These are phyloP conservation scores for Pterocles burchelli DNA, from an alignment of 2,113 vertebrate genomes.

Conservation along the genomic window DNA sequence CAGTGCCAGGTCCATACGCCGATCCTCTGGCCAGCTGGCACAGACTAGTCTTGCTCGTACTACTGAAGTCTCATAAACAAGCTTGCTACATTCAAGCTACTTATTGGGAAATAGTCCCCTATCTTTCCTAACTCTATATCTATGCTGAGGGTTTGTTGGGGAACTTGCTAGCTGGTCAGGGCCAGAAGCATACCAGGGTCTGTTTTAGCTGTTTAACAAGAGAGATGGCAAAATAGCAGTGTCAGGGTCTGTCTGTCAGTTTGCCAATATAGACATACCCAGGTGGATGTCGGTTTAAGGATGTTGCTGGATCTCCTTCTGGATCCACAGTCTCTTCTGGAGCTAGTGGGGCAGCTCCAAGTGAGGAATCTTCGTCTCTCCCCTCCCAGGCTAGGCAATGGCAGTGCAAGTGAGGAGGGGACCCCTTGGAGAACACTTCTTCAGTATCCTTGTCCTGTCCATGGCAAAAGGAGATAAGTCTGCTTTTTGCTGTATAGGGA, in stretches of 20 bases:
- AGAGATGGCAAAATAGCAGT: not conserved
- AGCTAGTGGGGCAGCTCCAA: not conserved
- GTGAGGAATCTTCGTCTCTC: not conserved
- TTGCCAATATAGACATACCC: not conserved
- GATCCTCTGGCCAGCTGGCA: not conserved
- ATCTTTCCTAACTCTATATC: not conserved
- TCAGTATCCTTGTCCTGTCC: not conserved
- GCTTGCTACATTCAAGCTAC: not conserved
- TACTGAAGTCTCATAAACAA: not conserved
- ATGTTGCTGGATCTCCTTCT: not conserved
- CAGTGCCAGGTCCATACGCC: not conserved
- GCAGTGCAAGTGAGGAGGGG: not conserved
- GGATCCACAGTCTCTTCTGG: not conserved
- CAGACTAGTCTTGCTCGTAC: not conserved
- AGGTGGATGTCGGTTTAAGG: not conserved
- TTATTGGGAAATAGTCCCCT: not conserved
- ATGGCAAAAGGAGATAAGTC: not conserved
- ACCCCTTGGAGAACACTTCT: not conserved
- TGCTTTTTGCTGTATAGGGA: not conserved
- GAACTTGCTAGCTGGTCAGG: not conserved
- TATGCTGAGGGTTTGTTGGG: not conserved
- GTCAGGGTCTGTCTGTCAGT: accelerated
- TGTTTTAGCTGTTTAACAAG: not conserved
- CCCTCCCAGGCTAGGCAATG: not conserved
- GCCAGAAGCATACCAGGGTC: not conserved